A percentile compares a stretch with the other conserved stretches of the same genome.
Evolutionary conservation across 2,113 vertebrate species (phyloP).

Genomic region (Mugil cephalus): DNA sequence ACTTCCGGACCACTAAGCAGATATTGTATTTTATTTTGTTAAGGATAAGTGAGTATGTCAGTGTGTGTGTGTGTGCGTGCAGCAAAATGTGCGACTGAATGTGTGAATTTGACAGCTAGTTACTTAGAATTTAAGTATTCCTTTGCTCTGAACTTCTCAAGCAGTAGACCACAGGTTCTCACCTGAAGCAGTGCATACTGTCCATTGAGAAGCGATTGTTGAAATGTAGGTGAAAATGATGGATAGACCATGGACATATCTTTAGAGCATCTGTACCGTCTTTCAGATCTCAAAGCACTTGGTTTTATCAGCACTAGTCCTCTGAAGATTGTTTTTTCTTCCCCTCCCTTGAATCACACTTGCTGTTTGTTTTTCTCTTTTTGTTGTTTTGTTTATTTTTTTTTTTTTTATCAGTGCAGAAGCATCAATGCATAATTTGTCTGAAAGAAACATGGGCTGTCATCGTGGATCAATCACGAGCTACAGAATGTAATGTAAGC

Average conservation of each 20-base stretch:
- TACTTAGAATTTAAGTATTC: constrained; percentile 73
- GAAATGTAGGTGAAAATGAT: constrained; percentile 57
- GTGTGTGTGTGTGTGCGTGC: constrained; percentile 13
- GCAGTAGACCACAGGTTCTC: constrained; percentile 50
- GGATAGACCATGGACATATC: constrained; percentile 73
- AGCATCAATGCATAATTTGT: constrained; percentile 78
- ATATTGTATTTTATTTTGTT: constrained; percentile 60
- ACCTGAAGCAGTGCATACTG: constrained; percentile 59
- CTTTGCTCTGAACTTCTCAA: constrained; percentile 59
- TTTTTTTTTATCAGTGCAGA: constrained; percentile 57
- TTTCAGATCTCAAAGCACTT: constrained; percentile 74
- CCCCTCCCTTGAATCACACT: constrained; percentile 57
- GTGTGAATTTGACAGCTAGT: constrained; percentile 65
- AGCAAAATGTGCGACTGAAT: constrained; percentile 41
- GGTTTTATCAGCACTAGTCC: constrained; percentile 64
- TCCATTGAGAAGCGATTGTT: constrained; percentile 65
- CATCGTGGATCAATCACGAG: constrained; percentile 73
- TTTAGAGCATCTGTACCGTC: constrained; percentile 68
- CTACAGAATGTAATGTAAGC: constrained; percentile 81
- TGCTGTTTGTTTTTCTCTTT: constrained; percentile 41
- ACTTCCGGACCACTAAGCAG: constrained; percentile 80
- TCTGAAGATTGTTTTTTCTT: constrained; percentile 31
- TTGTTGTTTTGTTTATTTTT: constrained; percentile 32
- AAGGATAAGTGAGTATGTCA: constrained; percentile 23
- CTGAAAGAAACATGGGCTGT: constrained; percentile 73